Base-by-base conservation (phyloP, 2,888 invertebrate genomes). In the Trichopoda pennipes region DNA sequence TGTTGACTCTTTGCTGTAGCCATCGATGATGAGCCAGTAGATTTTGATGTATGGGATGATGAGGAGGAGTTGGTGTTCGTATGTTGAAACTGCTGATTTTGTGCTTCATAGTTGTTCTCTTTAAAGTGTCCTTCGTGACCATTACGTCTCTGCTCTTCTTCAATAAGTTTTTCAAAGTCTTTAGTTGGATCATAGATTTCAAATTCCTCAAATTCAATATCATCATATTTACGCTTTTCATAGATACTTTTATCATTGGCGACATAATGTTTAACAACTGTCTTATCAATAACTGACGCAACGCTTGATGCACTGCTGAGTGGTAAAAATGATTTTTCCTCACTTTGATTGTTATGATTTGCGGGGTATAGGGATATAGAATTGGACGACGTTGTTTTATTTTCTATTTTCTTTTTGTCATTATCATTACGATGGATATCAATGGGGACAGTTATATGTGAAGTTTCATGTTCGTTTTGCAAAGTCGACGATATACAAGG, bases 201-300 rank as follows among this genome's bases (percentile, higher is more conserved):
- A 85, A 95, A 95, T 86, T 95, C 95, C 91, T 96, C 96, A 86
- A 96, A 96, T 86, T 96, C 96, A 94, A 96, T 96, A 86, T 96
- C 96, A 55, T 95, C 95, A 86, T 94, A 94, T 89, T 95, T 94
- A 84, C 93, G 93, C 14, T 93, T 92, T 83, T 91, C 92, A 85
- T 93, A 94, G 87, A 93, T 92, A 87, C 93, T 93, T 77, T 92
- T 93, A 75, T 93, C 93, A 87, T 94, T 94, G 58, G 94, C 93
- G 83, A 94, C 93, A 84, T 94, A 93, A 86, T 93, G 93, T 85
- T 93, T 93, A 85, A 93, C 93, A 85, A 93, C 93, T 73, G 92
- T 92, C 79, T 88, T 91, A 85, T 90, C 90, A 78, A 89, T 86
- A 66, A 85, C 83, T 17, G 88, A 74, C 21, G 82, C 64, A 21